Base-by-base conservation (phyloP, 2,113 vertebrate genomes). In the Mugil cephalus region DNA sequence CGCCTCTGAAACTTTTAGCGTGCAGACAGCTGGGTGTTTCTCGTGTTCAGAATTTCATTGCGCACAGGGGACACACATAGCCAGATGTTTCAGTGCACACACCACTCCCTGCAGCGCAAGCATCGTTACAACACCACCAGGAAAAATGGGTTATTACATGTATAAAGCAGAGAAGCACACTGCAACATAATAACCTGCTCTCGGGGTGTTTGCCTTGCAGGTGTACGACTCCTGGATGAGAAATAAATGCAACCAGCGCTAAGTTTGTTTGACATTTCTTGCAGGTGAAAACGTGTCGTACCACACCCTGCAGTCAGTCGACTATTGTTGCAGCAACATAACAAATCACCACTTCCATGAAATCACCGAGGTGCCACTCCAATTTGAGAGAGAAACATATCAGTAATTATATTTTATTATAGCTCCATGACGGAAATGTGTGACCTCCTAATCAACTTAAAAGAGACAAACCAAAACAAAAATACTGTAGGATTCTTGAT, bases 241-340 rank as follows among this genome's bases (percentile, higher is more conserved):
- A 62, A 80, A 66, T 46, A 61, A 58, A 64, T n/a, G 6, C 14
- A 82, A n/a, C 21, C 14, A 7, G 19, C 12, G 19, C 10, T 34
- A 56, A 39, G 10, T 74, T 69, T n/a, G n/a, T 82, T 63, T 73
- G 50, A 68, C 61, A 68, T 82, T 78, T 30, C n/a, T 83, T 87
- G 72, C 88, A 91, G 78, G 86, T 86, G 79, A 87, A 87, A 88
- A 88, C 87, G 61, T 88, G 88, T 43, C 86, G 68, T 6, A 66
- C 81, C 77, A 8, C 89, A 77, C 87, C 77, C 83, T 76, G 43
- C 6, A 71, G 77, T 74, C 71, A 71, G 60, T 69, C 38, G 61
- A 60, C 74, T 64, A 48, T 83, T 66, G 60, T 60, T 35, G 62
- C 38, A 64, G 62, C 40, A 84, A 88, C 80, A 52, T 56, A 52